These are phyloP conservation scores for Diorhabda elongata DNA, from an alignment of 1,140 invertebrate genomes.

Conservation along the genomic window DNA sequence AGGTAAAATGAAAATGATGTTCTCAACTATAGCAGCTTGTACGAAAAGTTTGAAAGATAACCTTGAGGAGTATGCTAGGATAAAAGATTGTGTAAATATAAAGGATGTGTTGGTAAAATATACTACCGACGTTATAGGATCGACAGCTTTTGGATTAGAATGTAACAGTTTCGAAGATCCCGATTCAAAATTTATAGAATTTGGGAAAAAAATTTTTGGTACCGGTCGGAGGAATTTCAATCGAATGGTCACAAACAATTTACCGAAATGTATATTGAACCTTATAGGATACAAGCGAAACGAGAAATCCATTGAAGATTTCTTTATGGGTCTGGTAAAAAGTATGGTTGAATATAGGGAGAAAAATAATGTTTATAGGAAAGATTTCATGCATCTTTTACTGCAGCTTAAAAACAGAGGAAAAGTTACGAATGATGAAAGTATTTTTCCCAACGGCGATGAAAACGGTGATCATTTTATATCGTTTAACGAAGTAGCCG, in stretches of 20 bases:
- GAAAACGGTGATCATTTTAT: neutral
- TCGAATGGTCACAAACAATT: neutral
- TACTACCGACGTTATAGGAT: conserved; percentile 55
- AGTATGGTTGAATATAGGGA: conserved; percentile 42
- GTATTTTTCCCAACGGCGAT: neutral
- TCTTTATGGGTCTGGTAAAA: conserved; percentile 14
- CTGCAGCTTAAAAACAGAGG: conserved; percentile 26
- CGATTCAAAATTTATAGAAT: conserved; percentile 44
- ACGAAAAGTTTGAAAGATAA: conserved; percentile 46
- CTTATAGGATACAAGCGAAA: conserved; percentile 5
- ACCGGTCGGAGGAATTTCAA: conserved; percentile 5
- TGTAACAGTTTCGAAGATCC: conserved; percentile 52
- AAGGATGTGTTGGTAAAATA: conserved; percentile 52
- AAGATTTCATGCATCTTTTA: conserved; percentile 55
- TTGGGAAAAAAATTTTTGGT: conserved; percentile 43
- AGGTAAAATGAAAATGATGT: conserved; percentile 50
- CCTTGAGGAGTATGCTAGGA: conserved; percentile 28
- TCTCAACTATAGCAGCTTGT: conserved; percentile 32
- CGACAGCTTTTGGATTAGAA: conserved; percentile 57
- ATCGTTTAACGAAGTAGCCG: conserved; percentile 37
- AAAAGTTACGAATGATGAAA: conserved; percentile 17
- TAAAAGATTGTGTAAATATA: conserved; percentile 46
- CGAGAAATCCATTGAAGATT: conserved; percentile 4
- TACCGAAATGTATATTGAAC: conserved; percentile 14
- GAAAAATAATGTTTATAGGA: conserved; percentile 48